phyloP scores from a whole-genome alignment of 2,888 invertebrate species.

The Tetropium fuscum region DNA sequence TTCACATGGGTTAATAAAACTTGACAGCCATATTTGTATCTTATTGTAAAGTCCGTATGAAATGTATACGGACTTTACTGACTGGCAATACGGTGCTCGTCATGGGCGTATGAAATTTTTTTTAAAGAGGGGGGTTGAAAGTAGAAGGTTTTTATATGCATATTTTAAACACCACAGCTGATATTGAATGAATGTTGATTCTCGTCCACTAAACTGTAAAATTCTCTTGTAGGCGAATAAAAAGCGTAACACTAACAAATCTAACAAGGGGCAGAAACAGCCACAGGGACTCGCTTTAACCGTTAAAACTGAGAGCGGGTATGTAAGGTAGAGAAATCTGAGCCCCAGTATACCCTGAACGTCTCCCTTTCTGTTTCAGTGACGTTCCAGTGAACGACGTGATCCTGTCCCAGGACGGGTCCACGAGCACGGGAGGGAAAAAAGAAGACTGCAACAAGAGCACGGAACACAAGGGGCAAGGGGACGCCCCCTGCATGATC shows the following conservation, averaged over 20 bases:
- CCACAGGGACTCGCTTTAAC: conserved; percentile 57
- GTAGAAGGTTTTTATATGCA: too few species aligned
- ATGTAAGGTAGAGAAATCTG: conserved; percentile 47
- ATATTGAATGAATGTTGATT: too few species aligned
- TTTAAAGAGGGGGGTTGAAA: too few species aligned
- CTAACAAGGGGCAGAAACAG: conserved; percentile 56
- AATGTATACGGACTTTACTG: too few species aligned
- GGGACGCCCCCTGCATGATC: conserved; percentile 57
- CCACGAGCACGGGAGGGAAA: conserved; percentile 47
- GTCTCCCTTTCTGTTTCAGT: conserved; percentile 48
- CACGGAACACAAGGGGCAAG: conserved; percentile 63
- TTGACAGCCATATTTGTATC: too few species aligned
- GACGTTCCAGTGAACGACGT: conserved; percentile 62
- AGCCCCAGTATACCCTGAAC: too few species aligned
- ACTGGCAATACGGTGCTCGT: too few species aligned
- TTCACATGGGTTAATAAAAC: too few species aligned
- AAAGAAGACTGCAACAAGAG: conserved; percentile 56
- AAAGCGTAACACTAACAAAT: conserved; percentile 61
- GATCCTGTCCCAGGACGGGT: conserved; percentile 52
- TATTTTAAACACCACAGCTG: too few species aligned
- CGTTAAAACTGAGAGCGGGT: conserved; percentile 62
- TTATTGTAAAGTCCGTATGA: too few species aligned
- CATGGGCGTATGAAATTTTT: too few species aligned
- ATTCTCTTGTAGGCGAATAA: conserved; percentile 56
- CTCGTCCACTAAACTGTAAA: conserved; percentile 13